These are phyloP conservation scores for Machimus rusticus DNA, from an alignment of 2,888 invertebrate species.

Conservation along the genomic window DNA sequence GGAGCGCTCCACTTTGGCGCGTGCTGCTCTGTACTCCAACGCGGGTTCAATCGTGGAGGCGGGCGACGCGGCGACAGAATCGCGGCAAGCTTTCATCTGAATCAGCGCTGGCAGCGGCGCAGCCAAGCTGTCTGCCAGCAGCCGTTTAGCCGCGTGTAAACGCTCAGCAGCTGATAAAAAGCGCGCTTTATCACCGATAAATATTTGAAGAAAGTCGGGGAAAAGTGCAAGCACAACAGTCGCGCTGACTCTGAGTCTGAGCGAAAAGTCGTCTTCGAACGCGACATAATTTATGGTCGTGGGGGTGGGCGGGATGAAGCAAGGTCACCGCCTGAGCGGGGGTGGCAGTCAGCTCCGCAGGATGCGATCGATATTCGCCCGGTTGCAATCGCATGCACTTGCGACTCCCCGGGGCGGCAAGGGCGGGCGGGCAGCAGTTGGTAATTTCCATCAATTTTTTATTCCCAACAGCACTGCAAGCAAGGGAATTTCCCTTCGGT, in stretches of 20 bases:
- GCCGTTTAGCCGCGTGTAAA: slow-evolving; percentile 29
- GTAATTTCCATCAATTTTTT: slow-evolving; percentile 39
- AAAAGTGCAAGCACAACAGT: neutral
- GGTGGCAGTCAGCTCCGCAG: neutral
- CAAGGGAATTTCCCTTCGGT: neutral
- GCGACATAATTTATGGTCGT: neutral
- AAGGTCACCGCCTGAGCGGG: neutral
- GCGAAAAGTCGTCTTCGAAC: neutral
- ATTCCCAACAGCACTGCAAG: neutral
- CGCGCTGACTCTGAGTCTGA: neutral
- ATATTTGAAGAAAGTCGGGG: slow-evolving; percentile 28
- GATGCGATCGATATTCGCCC: slow-evolving; percentile 11
- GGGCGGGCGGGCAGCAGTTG: slow-evolving; percentile 22
- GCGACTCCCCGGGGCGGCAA: neutral
- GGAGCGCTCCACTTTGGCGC: neutral
- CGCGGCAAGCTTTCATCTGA: slow-evolving; percentile 21
- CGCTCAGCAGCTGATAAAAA: slow-evolving; percentile 30
- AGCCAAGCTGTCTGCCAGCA: slow-evolving; percentile 31
- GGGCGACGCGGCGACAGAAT: neutral
- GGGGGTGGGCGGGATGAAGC: neutral
- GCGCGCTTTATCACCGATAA: slow-evolving; percentile 36
- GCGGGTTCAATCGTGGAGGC: neutral
- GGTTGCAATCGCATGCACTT: neutral
- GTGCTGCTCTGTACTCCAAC: neutral
- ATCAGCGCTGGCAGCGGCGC: slow-evolving; percentile 5